A percentile compares a stretch with the other conserved stretches of the same genome.
Evolutionary conservation across 37 sponge, comb jelly and placozoan genomes (phyloP).

Genomic region (Halisarca cf. caerulea): DNA sequence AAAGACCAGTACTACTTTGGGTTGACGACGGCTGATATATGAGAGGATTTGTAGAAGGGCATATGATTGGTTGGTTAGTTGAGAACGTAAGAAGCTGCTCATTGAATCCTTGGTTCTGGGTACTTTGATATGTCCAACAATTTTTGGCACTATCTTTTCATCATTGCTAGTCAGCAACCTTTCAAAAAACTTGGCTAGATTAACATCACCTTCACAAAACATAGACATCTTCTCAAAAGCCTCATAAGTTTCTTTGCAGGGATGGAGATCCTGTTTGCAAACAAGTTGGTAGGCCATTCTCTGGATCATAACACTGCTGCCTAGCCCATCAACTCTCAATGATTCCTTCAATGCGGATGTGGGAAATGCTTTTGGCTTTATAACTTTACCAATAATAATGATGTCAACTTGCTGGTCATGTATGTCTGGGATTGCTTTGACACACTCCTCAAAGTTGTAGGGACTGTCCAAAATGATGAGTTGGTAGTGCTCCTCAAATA

Average conservation of each 20-base stretch:
- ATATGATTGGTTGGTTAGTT: neutral
- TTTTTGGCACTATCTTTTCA: neutral
- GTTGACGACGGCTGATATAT: neutral
- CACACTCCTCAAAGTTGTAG: neutral
- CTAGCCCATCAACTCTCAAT: slow-evolving; percentile 1
- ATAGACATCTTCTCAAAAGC: neutral
- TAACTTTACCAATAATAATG: slow-evolving; percentile 4
- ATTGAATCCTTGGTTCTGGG: neutral
- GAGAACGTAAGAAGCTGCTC: too few species aligned
- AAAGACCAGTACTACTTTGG: neutral
- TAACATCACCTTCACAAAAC: neutral
- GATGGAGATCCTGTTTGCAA: neutral
- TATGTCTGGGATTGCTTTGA: slow-evolving; percentile 1
- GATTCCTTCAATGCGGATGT: neutral
- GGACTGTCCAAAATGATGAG: slow-evolving; percentile 16
- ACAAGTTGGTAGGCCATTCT: slow-evolving; percentile 15
- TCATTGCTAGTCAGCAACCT: neutral
- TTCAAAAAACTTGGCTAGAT: slow-evolving; percentile 11
- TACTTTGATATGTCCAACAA: neutral
- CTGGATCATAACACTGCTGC: slow-evolving; percentile 5
- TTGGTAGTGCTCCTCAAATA: neutral
- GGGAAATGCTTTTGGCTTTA: neutral
- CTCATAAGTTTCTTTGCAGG: neutral
- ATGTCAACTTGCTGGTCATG: slow-evolving; percentile 21
- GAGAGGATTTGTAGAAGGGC: neutral